Evolutionary conservation across 2,113 vertebrate species (phyloP), one percentile per base, ranked within the genome.

Genomic region (Malurus cyaneus): DNA sequence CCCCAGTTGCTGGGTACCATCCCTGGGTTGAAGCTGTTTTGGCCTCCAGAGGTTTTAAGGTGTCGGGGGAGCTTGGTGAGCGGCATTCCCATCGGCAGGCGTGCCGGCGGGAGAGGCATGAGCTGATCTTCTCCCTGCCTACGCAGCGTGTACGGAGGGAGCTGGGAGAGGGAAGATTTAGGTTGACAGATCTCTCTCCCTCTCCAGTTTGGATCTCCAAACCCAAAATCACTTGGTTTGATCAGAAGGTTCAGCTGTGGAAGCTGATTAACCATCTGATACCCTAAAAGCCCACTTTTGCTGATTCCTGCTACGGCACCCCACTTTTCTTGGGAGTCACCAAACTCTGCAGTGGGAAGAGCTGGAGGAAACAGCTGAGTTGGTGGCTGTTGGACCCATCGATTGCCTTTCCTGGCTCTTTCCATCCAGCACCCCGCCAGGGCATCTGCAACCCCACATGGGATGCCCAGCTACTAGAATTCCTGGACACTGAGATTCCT

Each of bases 121-220:
- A 65, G 82, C 86, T 79, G 72, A 80, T 86, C 54, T 41, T 72
- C 77, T 88, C 64, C 29, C 82, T 76, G 82, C 82, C 93, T 89
- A 87, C 36, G 34, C 91, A 76, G 77, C 1, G 0, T 4, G 11
- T 72, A 73, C 4, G 2, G 66, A 28, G 49, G 44, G 81, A 53
- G 72, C 36, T 0, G 11, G n/a, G 13, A 2, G 36, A 5, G 9
- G 13, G 3, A 23, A 78, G 28, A 34, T 72, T 80, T 87, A 70
- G 67, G 67, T 57, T 74, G 72, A 70, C 15, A 73, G 49, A 79
- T 74, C 31, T 11, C 20, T 61, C 41, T 70, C 41, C 54, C 2
- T 31, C 49, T 71, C 46, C 17, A 14, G 8, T 78, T 72, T 4
- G 20, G 36, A 49, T 41, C 71, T 64, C 34, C 3, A 18, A 56